These are phyloP conservation scores for Hydrochoerus hydrochaeris DNA, from an alignment of 2,113 vertebrate species.

Conservation along the genomic window DNA sequence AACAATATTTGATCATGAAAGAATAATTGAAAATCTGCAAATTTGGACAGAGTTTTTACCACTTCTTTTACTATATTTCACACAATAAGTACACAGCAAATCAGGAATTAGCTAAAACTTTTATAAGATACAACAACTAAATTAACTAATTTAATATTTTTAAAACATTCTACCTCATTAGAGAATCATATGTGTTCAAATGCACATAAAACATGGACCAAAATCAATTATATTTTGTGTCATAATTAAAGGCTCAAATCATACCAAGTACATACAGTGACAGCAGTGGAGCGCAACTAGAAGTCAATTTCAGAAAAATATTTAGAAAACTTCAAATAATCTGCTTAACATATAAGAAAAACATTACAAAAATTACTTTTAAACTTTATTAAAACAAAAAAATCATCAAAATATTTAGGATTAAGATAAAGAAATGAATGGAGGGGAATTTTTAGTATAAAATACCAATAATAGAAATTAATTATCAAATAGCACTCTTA, in stretches of 20 bases:
- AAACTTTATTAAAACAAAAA: background rate
- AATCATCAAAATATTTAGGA: background rate
- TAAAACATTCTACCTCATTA: background rate
- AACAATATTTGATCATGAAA: background rate
- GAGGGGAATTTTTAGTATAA: background rate
- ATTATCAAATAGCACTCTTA: background rate
- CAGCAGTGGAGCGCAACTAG: background rate
- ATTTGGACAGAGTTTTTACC: background rate
- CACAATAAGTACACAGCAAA: background rate
- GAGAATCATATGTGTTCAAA: background rate
- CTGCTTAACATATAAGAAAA: background rate
- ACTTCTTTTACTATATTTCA: background rate
- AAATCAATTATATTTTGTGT: background rate
- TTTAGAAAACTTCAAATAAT: background rate
- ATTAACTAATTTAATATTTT: background rate
- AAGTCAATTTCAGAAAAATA: background rate
- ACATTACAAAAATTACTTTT: background rate
- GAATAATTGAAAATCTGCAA: background rate
- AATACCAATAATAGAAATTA: background rate
- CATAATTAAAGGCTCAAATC: conserved; percentile 7
- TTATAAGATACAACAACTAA: background rate
- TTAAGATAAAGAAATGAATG: background rate
- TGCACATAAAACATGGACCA: background rate
- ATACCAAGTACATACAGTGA: background rate
- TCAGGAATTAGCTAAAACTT: background rate